Evolutionary conservation across 1,140 invertebrate genomes (phyloP).

Genomic region (Tetragonula clypearis): DNA sequence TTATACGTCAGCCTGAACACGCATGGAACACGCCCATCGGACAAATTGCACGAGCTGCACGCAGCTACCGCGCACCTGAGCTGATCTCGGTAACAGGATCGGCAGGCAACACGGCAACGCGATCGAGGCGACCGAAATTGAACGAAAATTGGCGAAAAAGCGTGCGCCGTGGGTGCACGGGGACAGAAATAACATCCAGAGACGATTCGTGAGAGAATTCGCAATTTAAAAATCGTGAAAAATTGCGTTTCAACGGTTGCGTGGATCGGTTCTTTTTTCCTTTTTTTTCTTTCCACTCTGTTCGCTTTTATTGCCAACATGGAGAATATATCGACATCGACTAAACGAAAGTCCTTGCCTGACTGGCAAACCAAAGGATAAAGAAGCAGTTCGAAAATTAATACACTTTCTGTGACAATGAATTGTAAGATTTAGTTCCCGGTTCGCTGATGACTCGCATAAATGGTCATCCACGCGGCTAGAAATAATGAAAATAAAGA

Average conservation of each 20-base stretch:
- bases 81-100: background rate
- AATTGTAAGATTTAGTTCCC: too few relatives aligned
- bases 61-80: constrained; percentile 33
- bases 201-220: constrained; percentile 72
- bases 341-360: too few relatives aligned
- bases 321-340: too few relatives aligned
- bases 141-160: constrained; percentile 32
- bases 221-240: constrained; percentile 75
- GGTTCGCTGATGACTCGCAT: too few relatives aligned
- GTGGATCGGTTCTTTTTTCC: too few relatives aligned
- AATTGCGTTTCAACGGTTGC: constrained; percentile 53
- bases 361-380: too few relatives aligned
- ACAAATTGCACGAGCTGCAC: constrained; percentile 56
- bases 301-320: too few relatives aligned
- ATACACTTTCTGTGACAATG: too few relatives aligned
- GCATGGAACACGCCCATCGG: constrained; percentile 58
- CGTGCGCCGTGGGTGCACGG: background rate
- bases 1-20: constrained; percentile 52
- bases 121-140: background rate
- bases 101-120: background rate
- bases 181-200: constrained; percentile 22
- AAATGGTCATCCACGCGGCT: too few relatives aligned
- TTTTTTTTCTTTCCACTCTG: too few relatives aligned
- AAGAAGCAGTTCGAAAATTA: too few relatives aligned
- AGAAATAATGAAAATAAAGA: too few relatives aligned